Evolutionary conservation across 2,888 invertebrate genomes (phyloP).

Genomic region (Arctia plantaginis): DNA sequence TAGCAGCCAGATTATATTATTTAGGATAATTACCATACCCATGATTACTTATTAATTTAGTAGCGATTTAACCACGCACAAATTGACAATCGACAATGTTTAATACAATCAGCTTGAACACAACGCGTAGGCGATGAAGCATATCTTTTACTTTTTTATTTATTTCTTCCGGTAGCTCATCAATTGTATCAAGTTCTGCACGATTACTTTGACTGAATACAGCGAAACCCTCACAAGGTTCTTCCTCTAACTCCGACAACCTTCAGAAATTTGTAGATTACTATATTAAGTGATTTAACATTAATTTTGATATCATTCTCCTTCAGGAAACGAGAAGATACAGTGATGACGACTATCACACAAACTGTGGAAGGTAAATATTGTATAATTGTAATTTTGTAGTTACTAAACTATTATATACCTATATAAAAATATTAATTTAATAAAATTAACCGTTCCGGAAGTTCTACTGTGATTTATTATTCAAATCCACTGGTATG

Average conservation of each 20-base stretch:
- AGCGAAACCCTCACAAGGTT: slow-evolving; percentile 45
- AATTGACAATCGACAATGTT: background rate
- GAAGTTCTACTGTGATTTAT: background rate
- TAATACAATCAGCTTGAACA: slow-evolving; percentile 8
- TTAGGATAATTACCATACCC: background rate
- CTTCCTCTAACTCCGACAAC: slow-evolving; percentile 61
- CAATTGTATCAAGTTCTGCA: slow-evolving; percentile 63
- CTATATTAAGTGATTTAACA: slow-evolving; percentile 74
- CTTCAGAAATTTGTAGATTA: slow-evolving; percentile 53
- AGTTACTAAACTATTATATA: background rate
- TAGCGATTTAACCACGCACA: background rate
- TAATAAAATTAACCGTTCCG: background rate
- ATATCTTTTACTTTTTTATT: slow-evolving; percentile 20
- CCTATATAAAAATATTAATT: background rate
- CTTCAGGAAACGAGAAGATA: slow-evolving; percentile 52
- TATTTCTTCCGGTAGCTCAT: slow-evolving; percentile 24
- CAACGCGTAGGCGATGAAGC: slow-evolving; percentile 28
- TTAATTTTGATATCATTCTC: slow-evolving; percentile 70
- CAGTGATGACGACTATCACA: slow-evolving; percentile 69
- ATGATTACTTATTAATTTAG: too few species aligned
- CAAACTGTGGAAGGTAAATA: slow-evolving; percentile 67
- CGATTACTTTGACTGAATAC: slow-evolving; percentile 52
- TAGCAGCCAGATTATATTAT: background rate
- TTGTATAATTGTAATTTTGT: slow-evolving; percentile 7
- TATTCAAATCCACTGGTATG: background rate